A percentile compares a stretch with the other conserved stretches of the same genome.
Conservation (phyloP, 2,888 invertebrate genomes). For the Didymodactylos carnosus region DNA sequence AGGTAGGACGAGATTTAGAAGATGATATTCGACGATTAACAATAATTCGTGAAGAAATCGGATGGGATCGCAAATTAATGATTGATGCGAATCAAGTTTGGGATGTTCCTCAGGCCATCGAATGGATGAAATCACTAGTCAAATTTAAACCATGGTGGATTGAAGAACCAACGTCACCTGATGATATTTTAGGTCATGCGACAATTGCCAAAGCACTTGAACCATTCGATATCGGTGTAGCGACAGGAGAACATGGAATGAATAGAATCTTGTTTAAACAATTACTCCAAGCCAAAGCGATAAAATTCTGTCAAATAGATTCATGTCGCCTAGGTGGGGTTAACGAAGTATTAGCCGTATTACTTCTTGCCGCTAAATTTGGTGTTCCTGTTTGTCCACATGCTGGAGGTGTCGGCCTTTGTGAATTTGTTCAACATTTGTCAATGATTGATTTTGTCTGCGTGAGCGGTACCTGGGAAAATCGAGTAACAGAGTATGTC, state of each 20-base stretch:
- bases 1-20: constrained; percentile 60
- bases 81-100: constrained; percentile 41
- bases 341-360: constrained; percentile 65
- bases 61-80: constrained; percentile 49
- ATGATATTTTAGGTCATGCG: constrained; percentile 68
- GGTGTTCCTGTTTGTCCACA: constrained; percentile 76
- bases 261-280: constrained; percentile 76
- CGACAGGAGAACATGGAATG: constrained; percentile 74
- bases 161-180: constrained; percentile 76
- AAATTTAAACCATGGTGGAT: constrained; percentile 62
- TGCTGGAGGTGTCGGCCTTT: constrained; percentile 77
- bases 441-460: constrained; percentile 66
- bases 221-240: constrained; percentile 59
- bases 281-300: constrained; percentile 55
- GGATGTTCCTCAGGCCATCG: constrained; percentile 62
- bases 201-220: constrained; percentile 47
- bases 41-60: constrained; percentile 54
- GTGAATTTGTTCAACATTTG: constrained; percentile 77
- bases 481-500: constrained; percentile 60
- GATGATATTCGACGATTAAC: constrained; percentile 54
- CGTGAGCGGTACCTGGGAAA: constrained; percentile 50
- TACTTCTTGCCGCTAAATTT: constrained; percentile 66
- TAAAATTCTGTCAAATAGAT: constrained; percentile 74
- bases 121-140: constrained; percentile 59
- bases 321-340: constrained; percentile 62